Evolutionary conservation across 1,140 invertebrate genomes (phyloP).

Genomic region (Drosophila bifasciata): DNA sequence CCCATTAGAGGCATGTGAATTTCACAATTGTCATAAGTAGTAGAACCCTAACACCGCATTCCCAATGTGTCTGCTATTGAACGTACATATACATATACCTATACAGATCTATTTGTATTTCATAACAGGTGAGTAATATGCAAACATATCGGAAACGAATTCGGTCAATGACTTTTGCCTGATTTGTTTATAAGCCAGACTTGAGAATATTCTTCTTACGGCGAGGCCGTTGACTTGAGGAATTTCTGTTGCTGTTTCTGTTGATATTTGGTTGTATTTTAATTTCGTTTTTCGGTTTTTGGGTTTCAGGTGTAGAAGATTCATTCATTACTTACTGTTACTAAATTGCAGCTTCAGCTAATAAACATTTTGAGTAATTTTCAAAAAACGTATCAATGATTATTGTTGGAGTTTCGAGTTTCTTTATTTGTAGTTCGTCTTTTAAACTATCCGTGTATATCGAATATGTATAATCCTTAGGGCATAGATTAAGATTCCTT

Average conservation of each 20-base stretch:
- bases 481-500: constrained; percentile 24
- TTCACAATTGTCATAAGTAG: constrained; percentile 53
- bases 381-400: constrained; percentile 24
- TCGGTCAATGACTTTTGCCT: constrained; percentile 78
- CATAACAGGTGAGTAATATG: constrained; percentile 78
- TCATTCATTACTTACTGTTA: constrained; percentile 69
- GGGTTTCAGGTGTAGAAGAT: constrained; percentile 47
- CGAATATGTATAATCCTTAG: constrained; percentile 26
- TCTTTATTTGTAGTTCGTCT: constrained; percentile 10
- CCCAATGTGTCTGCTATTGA: neutral
- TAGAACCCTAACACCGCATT: constrained; percentile 13
- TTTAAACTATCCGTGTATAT: constrained; percentile 19
- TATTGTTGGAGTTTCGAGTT: constrained; percentile 1
- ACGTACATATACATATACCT: constrained; percentile 25
- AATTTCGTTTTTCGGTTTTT: constrained; percentile 15
- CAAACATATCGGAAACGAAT: constrained; percentile 72
- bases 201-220: constrained; percentile 71
- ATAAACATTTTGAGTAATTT: constrained; percentile 44
- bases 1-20: constrained; percentile 58
- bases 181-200: constrained; percentile 77
- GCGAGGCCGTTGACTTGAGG: constrained; percentile 71
- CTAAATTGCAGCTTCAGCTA: constrained; percentile 63
- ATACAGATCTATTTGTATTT: constrained; percentile 68
- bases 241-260: constrained; percentile 23
- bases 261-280: constrained; percentile 27